A percentile compares a stretch with the other conserved stretches of the same genome.
Evolutionary conservation across 1,140 invertebrate genomes (phyloP).

Genomic region (Micrasema longulum): DNA sequence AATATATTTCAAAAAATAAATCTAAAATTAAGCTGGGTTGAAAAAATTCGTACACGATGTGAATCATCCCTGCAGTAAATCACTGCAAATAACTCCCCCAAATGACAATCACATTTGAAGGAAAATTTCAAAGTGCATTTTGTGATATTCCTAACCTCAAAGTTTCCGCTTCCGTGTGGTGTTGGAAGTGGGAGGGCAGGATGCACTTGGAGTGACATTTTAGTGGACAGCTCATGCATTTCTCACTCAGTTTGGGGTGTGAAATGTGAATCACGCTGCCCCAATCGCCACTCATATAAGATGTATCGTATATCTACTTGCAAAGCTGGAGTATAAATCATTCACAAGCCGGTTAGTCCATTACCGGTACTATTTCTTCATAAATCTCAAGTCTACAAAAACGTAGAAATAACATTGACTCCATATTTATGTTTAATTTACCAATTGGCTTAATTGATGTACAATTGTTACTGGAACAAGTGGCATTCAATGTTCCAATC

Average conservation of each 20-base stretch:
- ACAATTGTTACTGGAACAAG: no score
- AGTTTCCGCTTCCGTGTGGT: constrained; percentile 24
- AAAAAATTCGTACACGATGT: no score
- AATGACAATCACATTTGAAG: constrained; percentile 7
- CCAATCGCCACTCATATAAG: neutral
- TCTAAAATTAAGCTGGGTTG: no score
- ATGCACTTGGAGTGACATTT: constrained; percentile 24
- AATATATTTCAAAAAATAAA: no score
- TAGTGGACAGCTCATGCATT: constrained; percentile 13
- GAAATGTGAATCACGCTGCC: neutral
- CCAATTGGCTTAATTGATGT: no score
- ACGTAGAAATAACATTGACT: no score
- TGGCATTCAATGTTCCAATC: no score
- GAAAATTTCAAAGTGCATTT: constrained; percentile 48
- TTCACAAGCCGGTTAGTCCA: no score
- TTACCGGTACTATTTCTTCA: no score
- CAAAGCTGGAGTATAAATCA: neutral
- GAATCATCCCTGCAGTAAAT: neutral
- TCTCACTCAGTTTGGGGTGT: constrained; percentile 5
- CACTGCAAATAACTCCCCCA: neutral
- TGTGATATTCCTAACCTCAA: constrained; percentile 42
- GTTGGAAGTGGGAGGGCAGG: neutral
- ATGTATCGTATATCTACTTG: no score
- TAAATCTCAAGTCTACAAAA: no score
- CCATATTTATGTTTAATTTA: no score